Base-by-base conservation (phyloP, 2,797 vertebrate genomes). In the Ctenosaura bakeri region DNA sequence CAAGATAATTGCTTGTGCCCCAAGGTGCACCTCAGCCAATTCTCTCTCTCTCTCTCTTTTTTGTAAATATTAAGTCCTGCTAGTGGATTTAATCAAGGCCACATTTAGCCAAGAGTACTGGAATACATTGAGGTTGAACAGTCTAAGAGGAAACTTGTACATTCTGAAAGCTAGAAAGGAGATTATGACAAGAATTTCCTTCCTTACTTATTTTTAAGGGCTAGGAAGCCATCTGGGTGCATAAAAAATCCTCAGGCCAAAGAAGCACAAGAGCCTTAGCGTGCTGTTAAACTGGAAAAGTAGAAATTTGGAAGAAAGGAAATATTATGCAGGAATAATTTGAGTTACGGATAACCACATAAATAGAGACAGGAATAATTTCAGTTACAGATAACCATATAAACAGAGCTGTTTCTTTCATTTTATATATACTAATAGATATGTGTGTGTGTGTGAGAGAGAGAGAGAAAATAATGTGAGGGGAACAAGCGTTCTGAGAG, bases 1-100 rank as follows among this genome's bases (percentile, higher is more conserved):
- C 32, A 86, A 90, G 77, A 74, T 90, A 90, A 90, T 82, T 90
- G 89, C 64, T 74, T 74, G 38, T 74, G 77, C 64, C 83, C 64
- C 76, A 90, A 76, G 52, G 22, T 50, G 38, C 35, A 74, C 29
- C 9, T 20, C 77, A 81, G 35, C 78, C 77, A 86, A 90, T 32
- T 50, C 20, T 69, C 7, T 46, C 42, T 46, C 42, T 46, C 42
- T 46, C 42, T 46, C 42, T 46, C 38, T 59, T 62, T 38, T 77
- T 62, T 4, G 14, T 59, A 56, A 82, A 66, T 42, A 42, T 87
- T 78, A 78, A 66, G 6, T 54, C 79, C 78, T 86, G 71, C 62
- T 46, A 62, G 20, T 88, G 32, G 50, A 87, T 29, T 84, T 77
- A 69, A 69, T 54, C 59, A 83, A 87, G 62, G 52, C 74, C 26